A percentile compares a stretch with the other conserved stretches of the same genome.
phyloP scores from a whole-genome alignment of 2,113 vertebrate species.

The Melospiza melodia region DNA sequence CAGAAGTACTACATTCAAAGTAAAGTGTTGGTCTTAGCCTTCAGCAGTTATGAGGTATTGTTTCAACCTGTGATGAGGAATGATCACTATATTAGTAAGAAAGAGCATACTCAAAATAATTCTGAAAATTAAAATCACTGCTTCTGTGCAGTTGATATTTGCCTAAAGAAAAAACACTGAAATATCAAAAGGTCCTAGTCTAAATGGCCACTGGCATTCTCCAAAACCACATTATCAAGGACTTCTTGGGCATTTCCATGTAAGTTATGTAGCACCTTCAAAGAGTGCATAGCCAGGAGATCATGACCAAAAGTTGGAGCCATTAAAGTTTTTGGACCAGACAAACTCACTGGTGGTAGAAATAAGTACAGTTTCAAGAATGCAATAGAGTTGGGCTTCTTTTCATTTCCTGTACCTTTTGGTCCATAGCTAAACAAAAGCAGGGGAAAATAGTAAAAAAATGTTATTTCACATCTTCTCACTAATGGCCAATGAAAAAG shows the following conservation, averaged over 20 bases:
- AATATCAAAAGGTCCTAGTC: background rate
- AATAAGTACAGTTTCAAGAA: background rate
- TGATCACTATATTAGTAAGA: background rate
- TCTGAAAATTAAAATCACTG: background rate
- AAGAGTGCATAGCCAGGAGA: background rate
- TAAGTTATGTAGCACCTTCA: background rate
- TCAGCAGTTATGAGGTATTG: conserved; percentile 52
- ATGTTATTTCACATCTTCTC: background rate
- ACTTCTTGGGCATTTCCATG: background rate
- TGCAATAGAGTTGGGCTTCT: background rate
- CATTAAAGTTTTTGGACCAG: background rate
- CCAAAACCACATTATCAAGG: background rate
- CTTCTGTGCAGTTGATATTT: background rate
- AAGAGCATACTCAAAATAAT: background rate
- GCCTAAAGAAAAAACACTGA: conserved; percentile 1
- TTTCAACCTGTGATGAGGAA: conserved; percentile 27
- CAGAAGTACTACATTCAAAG: conserved; percentile 44
- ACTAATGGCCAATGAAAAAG: background rate
- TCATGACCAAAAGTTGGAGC: background rate
- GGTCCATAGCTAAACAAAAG: background rate
- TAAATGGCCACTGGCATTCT: background rate
- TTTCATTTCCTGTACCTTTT: background rate
- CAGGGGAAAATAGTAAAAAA: background rate
- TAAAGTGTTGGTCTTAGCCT: conserved; percentile 12
- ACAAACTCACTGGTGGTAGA: background rate